These are phyloP conservation scores for Ficedula albicollis DNA, from an alignment of 2,797 vertebrate genomes.

Conservation along the genomic window DNA sequence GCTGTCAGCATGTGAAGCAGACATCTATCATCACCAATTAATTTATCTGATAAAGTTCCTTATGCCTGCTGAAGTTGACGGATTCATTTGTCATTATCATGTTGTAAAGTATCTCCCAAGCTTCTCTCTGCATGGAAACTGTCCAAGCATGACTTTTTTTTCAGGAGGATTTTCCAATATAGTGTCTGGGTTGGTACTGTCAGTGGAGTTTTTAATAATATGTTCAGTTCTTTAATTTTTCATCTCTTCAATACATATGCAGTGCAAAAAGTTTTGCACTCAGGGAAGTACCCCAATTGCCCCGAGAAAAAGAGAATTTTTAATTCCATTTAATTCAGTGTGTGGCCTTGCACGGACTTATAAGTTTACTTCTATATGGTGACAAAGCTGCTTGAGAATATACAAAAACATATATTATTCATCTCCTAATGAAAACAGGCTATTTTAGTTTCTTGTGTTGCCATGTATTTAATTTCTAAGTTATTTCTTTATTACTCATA, in stretches of 20 bases:
- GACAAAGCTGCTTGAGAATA: background rate
- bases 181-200: background rate
- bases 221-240: background rate
- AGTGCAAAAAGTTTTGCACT: background rate
- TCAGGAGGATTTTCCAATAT: background rate
- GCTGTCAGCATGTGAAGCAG: background rate
- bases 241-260: background rate
- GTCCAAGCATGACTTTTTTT: background rate
- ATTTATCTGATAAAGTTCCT: slow-evolving; percentile 31
- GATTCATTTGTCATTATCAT: slow-evolving; percentile 42
- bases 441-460: background rate
- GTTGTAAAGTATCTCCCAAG: background rate
- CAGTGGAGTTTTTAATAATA: background rate
- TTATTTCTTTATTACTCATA: background rate
- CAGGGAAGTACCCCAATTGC: background rate
- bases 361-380: background rate
- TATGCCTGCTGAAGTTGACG: background rate
- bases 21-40: slow-evolving; percentile 59
- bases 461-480: background rate
- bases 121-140: background rate
- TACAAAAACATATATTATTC: background rate
- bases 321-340: background rate
- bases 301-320: background rate
- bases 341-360: background rate
- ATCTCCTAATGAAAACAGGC: background rate